phyloP scores from a whole-genome alignment of 2,113 vertebrate genomes.

The Terrapene triunguis region DNA sequence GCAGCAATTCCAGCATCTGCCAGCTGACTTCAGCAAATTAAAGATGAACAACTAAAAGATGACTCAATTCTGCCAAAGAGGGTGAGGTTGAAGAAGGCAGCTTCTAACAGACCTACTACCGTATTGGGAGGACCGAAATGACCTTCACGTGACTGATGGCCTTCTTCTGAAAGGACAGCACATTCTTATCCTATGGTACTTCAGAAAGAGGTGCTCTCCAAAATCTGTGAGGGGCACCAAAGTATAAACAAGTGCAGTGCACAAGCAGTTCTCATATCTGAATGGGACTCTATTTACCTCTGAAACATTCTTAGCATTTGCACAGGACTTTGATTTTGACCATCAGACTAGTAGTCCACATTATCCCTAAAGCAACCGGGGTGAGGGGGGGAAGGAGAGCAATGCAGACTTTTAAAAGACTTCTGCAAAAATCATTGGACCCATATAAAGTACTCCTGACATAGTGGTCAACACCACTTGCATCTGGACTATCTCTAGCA shows the following conservation, averaged over 20 bases:
- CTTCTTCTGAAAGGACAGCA: not conserved
- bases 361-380: no score
- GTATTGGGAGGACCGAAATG: not conserved
- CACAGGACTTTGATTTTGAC: no score
- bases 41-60: not conserved
- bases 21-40: not conserved
- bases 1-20: constrained; percentile 1
- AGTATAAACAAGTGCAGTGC: not conserved
- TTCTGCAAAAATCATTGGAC: no score
- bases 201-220: not conserved
- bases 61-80: not conserved
- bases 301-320: no score
- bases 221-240: not conserved
- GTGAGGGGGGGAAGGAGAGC: no score
- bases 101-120: not conserved
- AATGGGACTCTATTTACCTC: no score
- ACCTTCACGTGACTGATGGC: not conserved
- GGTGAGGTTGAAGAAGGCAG: not conserved
- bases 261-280: no score
- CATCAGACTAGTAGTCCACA: no score
- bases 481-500: no score
- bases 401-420: no score
- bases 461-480: no score
- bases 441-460: no score
- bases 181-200: not conserved